Evolutionary conservation across 2,797 vertebrate species (phyloP).

Genomic region (Lophius americanus): DNA sequence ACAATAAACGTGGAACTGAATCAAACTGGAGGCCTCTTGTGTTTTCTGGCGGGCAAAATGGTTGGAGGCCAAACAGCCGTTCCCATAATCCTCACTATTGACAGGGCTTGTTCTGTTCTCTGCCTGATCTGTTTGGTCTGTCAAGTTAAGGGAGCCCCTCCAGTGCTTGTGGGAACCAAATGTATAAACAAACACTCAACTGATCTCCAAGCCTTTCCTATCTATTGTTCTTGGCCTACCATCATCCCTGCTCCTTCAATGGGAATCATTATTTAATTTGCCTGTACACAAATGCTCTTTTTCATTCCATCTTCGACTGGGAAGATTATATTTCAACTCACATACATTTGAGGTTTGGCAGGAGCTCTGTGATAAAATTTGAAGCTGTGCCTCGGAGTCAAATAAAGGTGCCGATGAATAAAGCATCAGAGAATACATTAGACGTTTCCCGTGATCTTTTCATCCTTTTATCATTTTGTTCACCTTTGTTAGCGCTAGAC

Average conservation of each 20-base stretch:
- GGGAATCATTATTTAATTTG: constrained; percentile 76
- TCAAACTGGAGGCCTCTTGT: constrained; percentile 77
- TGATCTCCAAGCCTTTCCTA: constrained; percentile 62
- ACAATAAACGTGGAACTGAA: constrained; percentile 74
- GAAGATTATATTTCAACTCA: constrained; percentile 54
- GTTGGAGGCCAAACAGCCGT: constrained; percentile 76
- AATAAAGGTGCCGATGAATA: constrained; percentile 58
- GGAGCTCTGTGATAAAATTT: constrained; percentile 52
- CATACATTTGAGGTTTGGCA: constrained; percentile 38
- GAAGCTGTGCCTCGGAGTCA: constrained; percentile 39
- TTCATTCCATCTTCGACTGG: constrained; percentile 49
- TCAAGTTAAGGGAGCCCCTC: constrained; percentile 73
- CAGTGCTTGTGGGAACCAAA: constrained; percentile 73
- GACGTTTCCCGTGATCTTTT: constrained; percentile 67
- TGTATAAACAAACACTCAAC: constrained; percentile 74
- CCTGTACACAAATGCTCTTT: constrained; percentile 52
- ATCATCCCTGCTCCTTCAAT: constrained; percentile 66
- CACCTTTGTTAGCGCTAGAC: constrained; percentile 65
- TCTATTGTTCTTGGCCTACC: constrained; percentile 61
- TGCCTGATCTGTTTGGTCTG: constrained; percentile 75
- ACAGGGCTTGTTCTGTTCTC: constrained; percentile 73
- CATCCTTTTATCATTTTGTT: constrained; percentile 60
- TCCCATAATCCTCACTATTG: constrained; percentile 77
- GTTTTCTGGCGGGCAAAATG: constrained; percentile 75
- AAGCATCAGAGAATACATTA: constrained; percentile 59